Conservation (phyloP, 2,113 vertebrate species). For the Oncorhynchus kisutch region DNA sequence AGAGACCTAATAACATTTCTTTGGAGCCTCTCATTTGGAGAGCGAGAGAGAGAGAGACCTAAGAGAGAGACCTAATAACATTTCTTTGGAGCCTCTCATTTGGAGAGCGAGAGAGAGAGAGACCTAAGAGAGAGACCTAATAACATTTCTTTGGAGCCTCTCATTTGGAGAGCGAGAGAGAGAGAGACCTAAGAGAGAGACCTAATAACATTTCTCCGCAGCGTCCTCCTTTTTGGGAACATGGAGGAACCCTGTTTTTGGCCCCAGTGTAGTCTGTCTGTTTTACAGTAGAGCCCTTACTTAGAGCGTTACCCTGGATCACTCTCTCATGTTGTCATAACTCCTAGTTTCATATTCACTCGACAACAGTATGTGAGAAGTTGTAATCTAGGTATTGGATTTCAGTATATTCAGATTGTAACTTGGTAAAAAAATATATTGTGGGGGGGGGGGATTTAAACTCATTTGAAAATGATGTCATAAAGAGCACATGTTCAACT, state of each 20-base stretch:
- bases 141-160: no score
- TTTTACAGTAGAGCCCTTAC: not conserved
- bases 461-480: no score
- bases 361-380: no score
- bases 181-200: slow-evolving; percentile 9
- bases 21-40: no score
- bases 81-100: not conserved
- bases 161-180: no score
- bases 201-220: slow-evolving; percentile 19
- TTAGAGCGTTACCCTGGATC: not conserved
- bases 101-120: no score
- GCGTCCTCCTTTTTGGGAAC: not conserved
- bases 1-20: slow-evolving; percentile 24
- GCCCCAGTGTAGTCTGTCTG: not conserved
- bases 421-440: no score
- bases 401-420: no score
- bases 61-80: slow-evolving; percentile 23
- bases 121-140: slow-evolving; percentile 15
- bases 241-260: not conserved
- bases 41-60: not conserved
- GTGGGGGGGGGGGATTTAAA: no score
- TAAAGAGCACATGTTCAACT: no score
- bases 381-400: no score
- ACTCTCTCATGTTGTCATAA: not conserved
- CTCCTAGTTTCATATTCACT: not conserved